Percentiles rank a stretch among this genome's conserved stretches.
phyloP scores from a whole-genome alignment of 2,888 invertebrate species.

The Corbicula japonica region DNA sequence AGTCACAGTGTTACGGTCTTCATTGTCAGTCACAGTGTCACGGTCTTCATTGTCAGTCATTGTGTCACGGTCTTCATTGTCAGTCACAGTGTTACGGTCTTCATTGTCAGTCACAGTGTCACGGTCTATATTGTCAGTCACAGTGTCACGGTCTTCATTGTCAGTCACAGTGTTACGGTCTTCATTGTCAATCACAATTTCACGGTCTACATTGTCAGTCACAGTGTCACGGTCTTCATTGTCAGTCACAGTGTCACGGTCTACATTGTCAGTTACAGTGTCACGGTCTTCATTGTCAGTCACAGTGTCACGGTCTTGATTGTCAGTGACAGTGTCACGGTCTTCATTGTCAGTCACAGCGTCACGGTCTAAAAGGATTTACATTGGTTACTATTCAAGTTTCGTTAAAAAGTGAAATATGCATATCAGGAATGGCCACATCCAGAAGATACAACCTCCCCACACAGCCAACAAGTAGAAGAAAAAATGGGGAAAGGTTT shows the following conservation, averaged over 20 bases:
- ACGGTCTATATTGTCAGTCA: not conserved
- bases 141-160: not conserved
- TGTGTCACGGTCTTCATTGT: too few relatives aligned
- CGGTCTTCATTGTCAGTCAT: too few relatives aligned
- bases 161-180: not conserved
- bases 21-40: too few relatives aligned
- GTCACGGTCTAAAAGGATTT: not conserved
- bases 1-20: too few relatives aligned
- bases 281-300: not conserved
- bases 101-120: too few relatives aligned
- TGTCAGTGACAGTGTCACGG: not conserved
- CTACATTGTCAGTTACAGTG: not conserved
- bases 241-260: not conserved
- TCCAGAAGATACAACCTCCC: too few relatives aligned
- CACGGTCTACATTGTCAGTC: not conserved
- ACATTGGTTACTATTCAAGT: not conserved
- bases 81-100: too few relatives aligned
- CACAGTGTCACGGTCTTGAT: not conserved
- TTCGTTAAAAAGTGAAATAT: too few relatives aligned
- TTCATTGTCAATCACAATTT: not conserved
- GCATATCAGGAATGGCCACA: too few relatives aligned
- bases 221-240: not conserved
- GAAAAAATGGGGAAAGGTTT: too few relatives aligned
- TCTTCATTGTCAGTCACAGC: not conserved
- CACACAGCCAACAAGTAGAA: too few relatives aligned